Conservation (phyloP, 1,140 invertebrate species). For the Metaphire vulgaris region DNA sequence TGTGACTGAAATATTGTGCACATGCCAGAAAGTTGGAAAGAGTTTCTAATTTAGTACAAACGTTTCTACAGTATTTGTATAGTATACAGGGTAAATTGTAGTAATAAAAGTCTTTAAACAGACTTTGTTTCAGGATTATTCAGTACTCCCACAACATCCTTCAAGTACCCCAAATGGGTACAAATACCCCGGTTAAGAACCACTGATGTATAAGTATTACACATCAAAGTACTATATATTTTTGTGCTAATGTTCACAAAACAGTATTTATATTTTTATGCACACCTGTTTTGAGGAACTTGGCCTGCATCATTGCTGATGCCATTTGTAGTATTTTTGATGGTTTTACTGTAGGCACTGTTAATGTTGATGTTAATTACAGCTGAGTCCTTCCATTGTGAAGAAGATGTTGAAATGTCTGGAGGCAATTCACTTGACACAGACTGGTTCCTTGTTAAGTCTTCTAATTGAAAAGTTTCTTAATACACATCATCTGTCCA, state of each 20-base stretch:
- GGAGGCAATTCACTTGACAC: constrained; percentile 62
- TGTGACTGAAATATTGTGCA: no score
- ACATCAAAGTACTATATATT: neutral
- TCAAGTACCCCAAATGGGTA: no score
- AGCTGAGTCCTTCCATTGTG: constrained; percentile 50
- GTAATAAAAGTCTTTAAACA: no score
- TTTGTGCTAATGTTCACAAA: neutral
- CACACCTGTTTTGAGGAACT: no score
- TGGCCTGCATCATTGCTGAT: neutral
- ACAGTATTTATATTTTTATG: no score
- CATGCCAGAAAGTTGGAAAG: no score
- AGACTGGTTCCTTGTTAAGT: constrained; percentile 60
- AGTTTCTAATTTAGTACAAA: neutral
- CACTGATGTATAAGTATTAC: neutral
- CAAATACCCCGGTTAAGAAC: no score
- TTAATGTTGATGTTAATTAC: constrained; percentile 3
- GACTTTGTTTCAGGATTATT: no score
- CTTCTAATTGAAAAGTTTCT: constrained; percentile 60
- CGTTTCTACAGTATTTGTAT: no score
- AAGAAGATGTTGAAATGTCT: constrained; percentile 59
- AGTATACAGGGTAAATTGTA: no score
- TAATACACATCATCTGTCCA: constrained; percentile 57
- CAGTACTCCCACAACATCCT: no score
- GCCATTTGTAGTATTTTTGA: neutral
- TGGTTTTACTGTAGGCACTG: constrained; percentile 29